Conservation (phyloP, 2,113 vertebrate genomes). For the Puffinus mauretanicus region DNA sequence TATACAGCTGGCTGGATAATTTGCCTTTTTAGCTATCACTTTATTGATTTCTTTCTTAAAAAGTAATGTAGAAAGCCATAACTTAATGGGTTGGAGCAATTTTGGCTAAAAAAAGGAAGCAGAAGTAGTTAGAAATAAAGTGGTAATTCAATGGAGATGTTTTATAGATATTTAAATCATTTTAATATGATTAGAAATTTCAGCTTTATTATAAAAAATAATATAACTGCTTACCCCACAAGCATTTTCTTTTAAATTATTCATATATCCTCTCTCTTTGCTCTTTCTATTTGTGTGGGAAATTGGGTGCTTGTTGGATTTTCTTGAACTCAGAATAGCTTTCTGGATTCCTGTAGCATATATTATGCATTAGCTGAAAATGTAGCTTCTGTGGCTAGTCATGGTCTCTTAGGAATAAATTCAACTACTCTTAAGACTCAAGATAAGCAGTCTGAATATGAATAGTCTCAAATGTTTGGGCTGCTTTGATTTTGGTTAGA, state of each 20-base stretch:
- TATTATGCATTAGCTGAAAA: slow-evolving; percentile 56
- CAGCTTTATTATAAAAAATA: slow-evolving; percentile 41
- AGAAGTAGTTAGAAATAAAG: slow-evolving; percentile 23
- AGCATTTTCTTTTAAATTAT: slow-evolving; percentile 60
- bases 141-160: background rate
- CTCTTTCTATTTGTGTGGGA: slow-evolving; percentile 37
- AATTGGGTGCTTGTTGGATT: slow-evolving; percentile 30
- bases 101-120: background rate
- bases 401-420: background rate
- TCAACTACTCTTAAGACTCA: background rate
- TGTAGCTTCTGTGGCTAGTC: background rate
- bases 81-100: background rate
- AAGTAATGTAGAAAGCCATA: slow-evolving; percentile 6
- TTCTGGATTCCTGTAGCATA: slow-evolving; percentile 29
- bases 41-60: slow-evolving; percentile 57
- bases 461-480: background rate
- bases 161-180: slow-evolving; percentile 30
- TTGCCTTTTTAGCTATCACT: slow-evolving; percentile 37
- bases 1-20: slow-evolving; percentile 18
- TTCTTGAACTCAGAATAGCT: slow-evolving; percentile 37
- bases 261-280: slow-evolving; percentile 15
- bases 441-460: background rate
- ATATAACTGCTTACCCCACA: slow-evolving; percentile 14
- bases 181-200: slow-evolving; percentile 31
- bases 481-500: background rate